Conservation (phyloP, 2,113 vertebrate species). For the rat (Rattus norvegicus) region GRCr8 NC_086026.1:127585001-127585500, state of each 20-base stretch:
- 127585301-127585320: background rate
- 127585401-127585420: background rate
- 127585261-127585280: conserved; percentile 41
- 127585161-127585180: background rate
- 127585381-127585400: conserved; percentile 26
- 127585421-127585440: background rate
- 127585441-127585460: background rate
- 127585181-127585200: background rate
- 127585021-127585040: no score
- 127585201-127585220: background rate
- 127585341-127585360: conserved; percentile 8
- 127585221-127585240: background rate
- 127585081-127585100: no score
- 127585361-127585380: background rate
- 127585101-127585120: no score
- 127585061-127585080: no score
- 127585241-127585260: background rate
- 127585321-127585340: conserved; percentile 53
- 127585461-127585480: conserved; percentile 32
- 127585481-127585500: background rate
- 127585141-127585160: no score
- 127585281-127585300: conserved; percentile 6
- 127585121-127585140: background rate
- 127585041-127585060: no score
- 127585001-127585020: no score